Evolutionary conservation across 2,888 invertebrate genomes (phyloP).

Genomic region (Drosophila colorata): DNA sequence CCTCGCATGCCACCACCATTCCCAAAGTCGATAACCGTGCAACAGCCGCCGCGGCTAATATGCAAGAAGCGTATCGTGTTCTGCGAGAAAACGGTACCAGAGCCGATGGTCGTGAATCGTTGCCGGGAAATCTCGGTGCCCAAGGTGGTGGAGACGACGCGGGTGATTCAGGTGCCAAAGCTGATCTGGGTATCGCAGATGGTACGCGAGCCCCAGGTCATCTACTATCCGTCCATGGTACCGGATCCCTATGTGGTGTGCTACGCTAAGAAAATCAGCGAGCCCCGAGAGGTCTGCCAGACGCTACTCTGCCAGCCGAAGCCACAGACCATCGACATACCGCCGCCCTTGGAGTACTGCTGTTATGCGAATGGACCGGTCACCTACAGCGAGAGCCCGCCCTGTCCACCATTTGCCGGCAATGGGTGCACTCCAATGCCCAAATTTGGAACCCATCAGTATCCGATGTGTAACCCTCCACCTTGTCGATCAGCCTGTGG

Average conservation of each 20-base stretch:
- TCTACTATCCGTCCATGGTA: slow-evolving; percentile 82
- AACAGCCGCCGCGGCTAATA: slow-evolving; percentile 82
- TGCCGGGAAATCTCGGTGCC: slow-evolving; percentile 82
- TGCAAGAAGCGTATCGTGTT: slow-evolving; percentile 83
- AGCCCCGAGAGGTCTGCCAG: slow-evolving; percentile 83
- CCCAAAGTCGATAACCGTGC: slow-evolving; percentile 83
- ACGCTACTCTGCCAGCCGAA: slow-evolving; percentile 83
- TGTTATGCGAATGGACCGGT: slow-evolving; percentile 83
- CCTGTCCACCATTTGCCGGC: slow-evolving; percentile 71
- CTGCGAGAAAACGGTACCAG: slow-evolving; percentile 81
- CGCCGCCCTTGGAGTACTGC: slow-evolving; percentile 83
- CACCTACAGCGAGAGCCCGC: slow-evolving; percentile 77
- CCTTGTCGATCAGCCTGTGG: background rate
- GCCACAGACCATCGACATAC: slow-evolving; percentile 83
- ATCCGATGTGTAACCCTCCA: slow-evolving; percentile 63
- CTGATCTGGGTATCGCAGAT: slow-evolving; percentile 82
- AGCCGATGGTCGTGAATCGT: slow-evolving; percentile 82
- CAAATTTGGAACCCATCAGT: slow-evolving; percentile 76
- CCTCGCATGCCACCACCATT: slow-evolving; percentile 80
- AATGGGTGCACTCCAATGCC: slow-evolving; percentile 74
- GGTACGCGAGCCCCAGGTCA: slow-evolving; percentile 83
- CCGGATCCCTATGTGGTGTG: slow-evolving; percentile 84
- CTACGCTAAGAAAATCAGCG: slow-evolving; percentile 80
- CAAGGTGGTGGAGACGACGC: slow-evolving; percentile 82
- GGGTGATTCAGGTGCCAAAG: slow-evolving; percentile 82